Base-by-base conservation (phyloP, 1,140 invertebrate species). In the Drosophila subobscura region DNA sequence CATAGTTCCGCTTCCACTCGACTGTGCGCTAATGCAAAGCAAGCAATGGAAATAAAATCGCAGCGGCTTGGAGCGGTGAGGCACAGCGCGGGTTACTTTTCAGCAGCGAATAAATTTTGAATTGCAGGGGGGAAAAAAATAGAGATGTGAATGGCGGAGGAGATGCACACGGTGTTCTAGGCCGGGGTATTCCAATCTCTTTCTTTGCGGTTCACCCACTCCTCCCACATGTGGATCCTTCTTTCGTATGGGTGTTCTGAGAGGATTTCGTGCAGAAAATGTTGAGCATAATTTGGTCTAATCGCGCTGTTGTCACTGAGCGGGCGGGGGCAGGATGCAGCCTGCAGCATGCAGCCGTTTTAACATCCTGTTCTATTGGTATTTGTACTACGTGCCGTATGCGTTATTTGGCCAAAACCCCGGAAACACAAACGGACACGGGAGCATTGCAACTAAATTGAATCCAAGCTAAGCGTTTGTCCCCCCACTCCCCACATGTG, bases 221-320 rank as follows among this genome's bases (percentile, higher is more conserved):
- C 47, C 54, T 60, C 29, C 3, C 8, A 33, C 61, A 72, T 76
- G 33, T 8, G 33, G 33, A 10, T 10, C 33, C 33, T 76, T 58
- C 47, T 54, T 79, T 59, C 57, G 56, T 47, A 42, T 33, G 10
- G 66, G 55, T 76, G 78, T 12, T 37, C 64, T 67, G 54, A 88
- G 77, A 86, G 73, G 70, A 77, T 78, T 88, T 88, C 83, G 83
- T 88, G 83, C 79, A 72, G 71, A 78, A 86, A 88, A 83, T 86
- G 74, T 86, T 83, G 58, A 86, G 75, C 83, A 86, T 86, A 86
- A 88, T 86, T 86, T 88, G 65, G 72, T 79, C 83, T 86, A 86
- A 86, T 81, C 83, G 81, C 61, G 41, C 51, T 54, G 71, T 57
- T 76, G 16, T 58, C 64, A 53, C 45, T 44, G 76, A 51, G 65